These are phyloP conservation scores for Hafferia zeledoni DNA, from an alignment of 2,797 vertebrate species.

Conservation along the genomic window DNA sequence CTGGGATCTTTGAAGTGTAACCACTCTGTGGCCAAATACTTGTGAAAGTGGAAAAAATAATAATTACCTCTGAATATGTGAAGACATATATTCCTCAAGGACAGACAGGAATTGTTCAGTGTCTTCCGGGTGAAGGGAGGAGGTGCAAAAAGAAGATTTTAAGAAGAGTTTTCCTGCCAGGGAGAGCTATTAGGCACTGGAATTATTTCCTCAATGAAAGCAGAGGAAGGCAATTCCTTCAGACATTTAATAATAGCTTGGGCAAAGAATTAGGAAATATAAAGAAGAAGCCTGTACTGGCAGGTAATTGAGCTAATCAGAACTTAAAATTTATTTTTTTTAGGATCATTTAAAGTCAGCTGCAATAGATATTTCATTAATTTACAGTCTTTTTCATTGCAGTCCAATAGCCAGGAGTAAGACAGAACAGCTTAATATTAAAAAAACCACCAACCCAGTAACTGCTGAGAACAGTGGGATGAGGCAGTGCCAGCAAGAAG, in stretches of 20 bases:
- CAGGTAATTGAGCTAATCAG: conserved; percentile 56
- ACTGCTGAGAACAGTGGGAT: background rate
- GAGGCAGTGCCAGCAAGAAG: background rate
- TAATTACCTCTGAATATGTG: conserved; percentile 41
- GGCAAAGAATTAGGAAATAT: conserved; percentile 69
- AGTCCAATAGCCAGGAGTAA: conserved; percentile 24
- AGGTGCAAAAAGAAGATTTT: conserved; percentile 60
- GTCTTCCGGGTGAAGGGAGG: conserved; percentile 23
- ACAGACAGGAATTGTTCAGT: conserved; percentile 27
- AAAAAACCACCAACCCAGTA: background rate
- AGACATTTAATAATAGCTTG: conserved; percentile 72
- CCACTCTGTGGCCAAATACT: background rate
- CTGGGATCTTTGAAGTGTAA: conserved; percentile 18
- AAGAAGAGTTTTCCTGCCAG: conserved; percentile 51
- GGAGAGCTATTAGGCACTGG: conserved; percentile 56
- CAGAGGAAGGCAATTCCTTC: conserved; percentile 58
- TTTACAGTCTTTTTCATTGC: conserved; percentile 26
- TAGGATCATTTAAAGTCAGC: conserved; percentile 32
- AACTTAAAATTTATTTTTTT: background rate
- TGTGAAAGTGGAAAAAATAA: conserved; percentile 46
- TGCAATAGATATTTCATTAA: conserved; percentile 42
- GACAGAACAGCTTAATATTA: background rate
- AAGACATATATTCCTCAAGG: conserved; percentile 38
- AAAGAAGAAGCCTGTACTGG: conserved; percentile 59
- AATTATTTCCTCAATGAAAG: conserved; percentile 70